phyloP scores from a whole-genome alignment of 1,140 invertebrate genomes.

The Aricia agestis region DNA sequence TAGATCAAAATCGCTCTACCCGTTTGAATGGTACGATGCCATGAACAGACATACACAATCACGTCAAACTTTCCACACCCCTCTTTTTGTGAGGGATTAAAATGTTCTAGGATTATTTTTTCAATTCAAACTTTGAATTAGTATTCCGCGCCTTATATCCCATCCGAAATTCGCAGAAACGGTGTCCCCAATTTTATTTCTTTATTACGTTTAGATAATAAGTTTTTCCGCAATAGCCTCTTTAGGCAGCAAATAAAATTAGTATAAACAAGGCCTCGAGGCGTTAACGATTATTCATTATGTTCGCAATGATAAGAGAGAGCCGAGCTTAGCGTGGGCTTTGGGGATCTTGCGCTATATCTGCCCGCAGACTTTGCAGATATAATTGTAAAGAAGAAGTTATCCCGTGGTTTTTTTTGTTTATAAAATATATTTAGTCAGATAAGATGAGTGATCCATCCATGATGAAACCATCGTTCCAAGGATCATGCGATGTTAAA shows the following conservation, averaged over 20 bases:
- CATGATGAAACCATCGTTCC: too few relatives aligned
- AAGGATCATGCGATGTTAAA: too few relatives aligned
- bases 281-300: conserved; percentile 15
- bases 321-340: not conserved
- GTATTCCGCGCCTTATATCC: not conserved
- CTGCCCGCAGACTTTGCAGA: not conserved
- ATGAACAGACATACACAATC: too few relatives aligned
- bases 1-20: too few relatives aligned
- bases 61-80: too few relatives aligned
- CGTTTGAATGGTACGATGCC: too few relatives aligned
- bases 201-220: conserved; percentile 2
- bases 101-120: not conserved
- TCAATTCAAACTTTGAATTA: not conserved
- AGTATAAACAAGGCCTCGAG: conserved; percentile 9
- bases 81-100: not conserved
- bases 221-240: conserved; percentile 1
- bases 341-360: not conserved
- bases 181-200: not conserved
- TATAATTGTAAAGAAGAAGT: not conserved
- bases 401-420: not conserved
- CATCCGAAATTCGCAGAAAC: not conserved
- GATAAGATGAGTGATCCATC: too few relatives aligned
- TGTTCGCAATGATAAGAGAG: not conserved
- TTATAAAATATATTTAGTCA: too few relatives aligned
- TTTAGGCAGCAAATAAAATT: conserved; percentile 12